Conservation (phyloP, 2,797 vertebrate genomes). For the Parambassis ranga region DNA sequence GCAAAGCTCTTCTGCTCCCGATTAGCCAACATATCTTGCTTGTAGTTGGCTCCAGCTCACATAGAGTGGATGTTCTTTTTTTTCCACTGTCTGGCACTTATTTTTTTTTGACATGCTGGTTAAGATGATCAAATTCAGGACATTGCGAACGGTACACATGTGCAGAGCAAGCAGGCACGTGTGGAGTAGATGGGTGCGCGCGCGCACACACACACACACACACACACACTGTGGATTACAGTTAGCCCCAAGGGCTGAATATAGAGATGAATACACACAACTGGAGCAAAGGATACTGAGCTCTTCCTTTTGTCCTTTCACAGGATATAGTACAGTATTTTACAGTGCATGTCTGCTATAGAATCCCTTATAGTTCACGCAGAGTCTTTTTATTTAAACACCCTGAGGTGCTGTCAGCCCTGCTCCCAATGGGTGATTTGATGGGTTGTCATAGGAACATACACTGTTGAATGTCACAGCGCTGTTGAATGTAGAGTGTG, state of each 20-base stretch:
- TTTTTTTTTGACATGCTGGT: constrained; percentile 26
- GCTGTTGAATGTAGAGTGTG: constrained; percentile 17
- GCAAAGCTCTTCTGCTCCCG: constrained; percentile 4
- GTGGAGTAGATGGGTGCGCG: not conserved
- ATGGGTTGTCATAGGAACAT: constrained; percentile 64
- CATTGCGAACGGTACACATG: constrained; percentile 22
- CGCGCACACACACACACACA: not conserved
- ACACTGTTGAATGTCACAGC: constrained; percentile 37
- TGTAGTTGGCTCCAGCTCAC: constrained; percentile 2
- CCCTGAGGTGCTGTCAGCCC: constrained; percentile 46
- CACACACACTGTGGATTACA: constrained; percentile 31
- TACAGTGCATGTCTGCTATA: constrained; percentile 15
- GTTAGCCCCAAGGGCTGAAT: constrained; percentile 40
- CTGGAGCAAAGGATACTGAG: constrained; percentile 26
- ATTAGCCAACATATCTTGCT: constrained; percentile 21
- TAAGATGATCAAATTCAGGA: constrained; percentile 47
- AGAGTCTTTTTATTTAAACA: constrained; percentile 48
- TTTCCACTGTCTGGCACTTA: not conserved
- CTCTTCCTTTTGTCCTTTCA: constrained; percentile 33
- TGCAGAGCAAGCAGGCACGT: constrained; percentile 13
- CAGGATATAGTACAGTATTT: constrained; percentile 1
- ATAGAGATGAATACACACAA: constrained; percentile 50
- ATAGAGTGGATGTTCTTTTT: constrained; percentile 8
- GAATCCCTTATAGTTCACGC: constrained; percentile 22
- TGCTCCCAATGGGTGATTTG: constrained; percentile 38